Base-by-base conservation (phyloP, 2,797 vertebrate species). In the Garrulus glandarius region DNA sequence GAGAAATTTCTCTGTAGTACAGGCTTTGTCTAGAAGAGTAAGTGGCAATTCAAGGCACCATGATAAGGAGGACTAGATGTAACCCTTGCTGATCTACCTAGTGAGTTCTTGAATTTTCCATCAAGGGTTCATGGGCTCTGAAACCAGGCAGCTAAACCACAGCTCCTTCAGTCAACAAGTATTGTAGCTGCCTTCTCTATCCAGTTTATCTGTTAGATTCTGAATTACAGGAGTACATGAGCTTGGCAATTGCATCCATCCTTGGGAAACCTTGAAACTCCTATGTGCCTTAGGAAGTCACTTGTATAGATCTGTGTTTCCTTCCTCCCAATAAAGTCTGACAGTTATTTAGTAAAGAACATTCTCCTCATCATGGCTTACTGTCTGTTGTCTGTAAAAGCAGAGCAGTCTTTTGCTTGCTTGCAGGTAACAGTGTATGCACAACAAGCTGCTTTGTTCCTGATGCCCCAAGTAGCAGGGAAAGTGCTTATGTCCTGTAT, bases 351-450 rank as follows among this genome's bases (percentile, higher is more conserved):
- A 59, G 15, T 80, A 64, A 70, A 22, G 21, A 87, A 6, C 5
- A 1, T 52, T 72, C 63, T 72, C 32, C 13, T 82, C 1, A 0
- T 72, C 9, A 6, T 9, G 39, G 13, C 34, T 74, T 9, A 1
- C 26, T 41, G 32, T 18, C 56, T 74, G 24, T 32, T 46, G 22
- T 50, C 60, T 59, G 37, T 74, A 37, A 43, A 68, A 87, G 59
- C 47, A 83, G 70, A 74, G 68, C 36, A 60, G 46, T 13, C 24
- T 39, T 87, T 61, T 63, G 11, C 29, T 94, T 79, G 5, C 43
- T 85, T 69, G 30, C 20, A 57, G 72, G 20, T 43, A 47, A 24
- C 22, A n/a, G 18, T 23, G 1, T 41, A 30, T 30, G n/a, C 26
- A 41, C 49, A 44, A 32, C 13, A 39, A 80, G 11, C 14, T 64